Evolutionary conservation across 1,140 invertebrate genomes (phyloP), one percentile per base, ranked within the genome.

Genomic region (Colletes latitarsis): DNA sequence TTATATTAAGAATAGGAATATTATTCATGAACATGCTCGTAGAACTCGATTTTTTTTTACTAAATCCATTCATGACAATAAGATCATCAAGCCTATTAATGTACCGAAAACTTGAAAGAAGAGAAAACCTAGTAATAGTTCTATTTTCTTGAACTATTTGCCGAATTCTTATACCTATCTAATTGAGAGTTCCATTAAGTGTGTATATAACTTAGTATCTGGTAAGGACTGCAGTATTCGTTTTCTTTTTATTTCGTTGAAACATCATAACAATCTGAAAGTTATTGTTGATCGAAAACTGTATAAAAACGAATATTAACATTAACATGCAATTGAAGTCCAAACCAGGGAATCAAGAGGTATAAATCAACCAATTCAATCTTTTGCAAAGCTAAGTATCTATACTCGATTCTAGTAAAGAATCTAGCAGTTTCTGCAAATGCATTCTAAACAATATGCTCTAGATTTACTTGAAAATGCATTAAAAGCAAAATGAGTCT

Each of bases 201-300:
- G 3, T 73, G 46, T 73, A 73, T 73, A 57, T 79, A 79, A 79
- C 49, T 73, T 79, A 79, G 64, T 66, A 21, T 55, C 60, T 60
- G n/a, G 60, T 72, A 73, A 73, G 69, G 71, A 73, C 46, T 79
- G 77, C 77, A 79, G 77, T 79, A 79, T 79, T 79, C 77, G 17
- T 79, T 64, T 79, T 64, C 41, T 79, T 79, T 73, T 72, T 78
- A 78, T 69, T 30, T 78, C 57, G 49, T 39, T 64, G 58, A 64
- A 55, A 78, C 69, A 55, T 77, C 68, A 30, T 73, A 41, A 57
- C 70, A 72, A 68, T 41, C 30, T n/a, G n/a, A n/a, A n/a, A n/a
- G n/a, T n/a, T n/a, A n/a, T n/a, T n/a, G n/a, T 63, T 58, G n/a
- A 64, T 46, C n/a, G 1, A 49, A 17, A 30, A 68, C 52, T 12